Conservation (phyloP, 2,888 invertebrate species). For the Melieria crassipennis region DNA sequence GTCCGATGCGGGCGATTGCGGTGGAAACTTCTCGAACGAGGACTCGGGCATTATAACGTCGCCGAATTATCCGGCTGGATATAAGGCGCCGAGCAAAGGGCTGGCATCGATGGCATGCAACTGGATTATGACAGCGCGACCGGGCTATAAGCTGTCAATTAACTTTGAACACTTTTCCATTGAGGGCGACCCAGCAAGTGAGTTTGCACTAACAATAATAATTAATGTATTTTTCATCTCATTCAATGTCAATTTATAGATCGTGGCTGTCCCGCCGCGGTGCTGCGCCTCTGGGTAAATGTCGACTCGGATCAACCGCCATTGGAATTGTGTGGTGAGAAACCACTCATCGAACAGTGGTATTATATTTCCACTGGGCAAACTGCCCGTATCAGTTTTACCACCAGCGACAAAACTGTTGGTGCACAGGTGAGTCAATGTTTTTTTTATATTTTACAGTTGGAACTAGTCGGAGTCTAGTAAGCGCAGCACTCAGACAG, state of each 20-base stretch:
- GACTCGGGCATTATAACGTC: slow-evolving; percentile 87
- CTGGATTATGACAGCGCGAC: slow-evolving; percentile 92
- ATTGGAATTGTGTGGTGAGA: slow-evolving; percentile 89
- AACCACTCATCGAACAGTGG: slow-evolving; percentile 78
- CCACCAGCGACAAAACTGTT: slow-evolving; percentile 93
- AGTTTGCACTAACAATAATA: slow-evolving; percentile 50
- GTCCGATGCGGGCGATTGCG: slow-evolving; percentile 92
- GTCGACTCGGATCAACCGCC: slow-evolving; percentile 80
- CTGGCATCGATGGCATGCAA: slow-evolving; percentile 91
- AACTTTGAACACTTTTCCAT: slow-evolving; percentile 92
- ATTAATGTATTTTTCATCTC: not conserved
- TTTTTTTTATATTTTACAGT: not conserved
- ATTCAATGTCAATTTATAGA: slow-evolving; percentile 66
- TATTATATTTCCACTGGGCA: slow-evolving; percentile 88
- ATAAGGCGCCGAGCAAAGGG: slow-evolving; percentile 82
- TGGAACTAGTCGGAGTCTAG: too few relatives aligned
- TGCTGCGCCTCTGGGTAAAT: slow-evolving; percentile 85
- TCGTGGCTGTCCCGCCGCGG: slow-evolving; percentile 92
- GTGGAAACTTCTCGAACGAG: slow-evolving; percentile 86
- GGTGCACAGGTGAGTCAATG: slow-evolving; percentile 73
- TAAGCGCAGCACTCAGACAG: too few relatives aligned
- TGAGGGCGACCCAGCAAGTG: slow-evolving; percentile 90
- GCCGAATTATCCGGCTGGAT: slow-evolving; percentile 90
- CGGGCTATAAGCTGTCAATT: slow-evolving; percentile 87
- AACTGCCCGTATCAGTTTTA: slow-evolving; percentile 90